Conservation (phyloP, 2,888 invertebrate species). For the Eupithecia centaureata region DNA sequence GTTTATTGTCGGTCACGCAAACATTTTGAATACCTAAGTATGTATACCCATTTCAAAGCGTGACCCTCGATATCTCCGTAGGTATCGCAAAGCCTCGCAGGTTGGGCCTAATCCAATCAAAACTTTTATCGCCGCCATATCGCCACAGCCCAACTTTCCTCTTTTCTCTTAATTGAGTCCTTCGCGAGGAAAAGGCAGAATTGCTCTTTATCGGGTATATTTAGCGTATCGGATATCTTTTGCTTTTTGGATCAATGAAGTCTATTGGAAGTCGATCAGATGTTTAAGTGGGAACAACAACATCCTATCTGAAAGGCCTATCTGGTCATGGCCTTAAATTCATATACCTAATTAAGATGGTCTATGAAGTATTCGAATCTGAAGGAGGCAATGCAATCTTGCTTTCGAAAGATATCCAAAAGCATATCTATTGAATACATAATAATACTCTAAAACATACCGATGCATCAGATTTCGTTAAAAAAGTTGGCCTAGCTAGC, state of each 20-base stretch:
- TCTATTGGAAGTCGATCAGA: background rate
- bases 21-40: background rate
- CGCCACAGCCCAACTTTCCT: constrained; percentile 20
- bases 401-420: background rate
- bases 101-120: constrained; percentile 39
- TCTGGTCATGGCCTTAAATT: background rate
- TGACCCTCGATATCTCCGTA: background rate
- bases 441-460: background rate
- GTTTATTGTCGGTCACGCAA: background rate
- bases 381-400: background rate
- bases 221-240: background rate
- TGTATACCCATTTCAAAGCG: background rate
- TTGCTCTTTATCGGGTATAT: constrained; percentile 3
- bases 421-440: background rate
- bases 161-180: constrained; percentile 25
- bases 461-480: background rate
- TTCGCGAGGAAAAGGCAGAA: constrained; percentile 21
- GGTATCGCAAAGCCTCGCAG: constrained; percentile 14
- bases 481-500: background rate
- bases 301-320: background rate
- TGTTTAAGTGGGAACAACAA: background rate
- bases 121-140: constrained; percentile 35
- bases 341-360: background rate
- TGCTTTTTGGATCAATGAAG: background rate
- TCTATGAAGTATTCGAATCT: background rate